Conservation (phyloP, 2,113 vertebrate genomes). For the Saguinus midas region DNA sequence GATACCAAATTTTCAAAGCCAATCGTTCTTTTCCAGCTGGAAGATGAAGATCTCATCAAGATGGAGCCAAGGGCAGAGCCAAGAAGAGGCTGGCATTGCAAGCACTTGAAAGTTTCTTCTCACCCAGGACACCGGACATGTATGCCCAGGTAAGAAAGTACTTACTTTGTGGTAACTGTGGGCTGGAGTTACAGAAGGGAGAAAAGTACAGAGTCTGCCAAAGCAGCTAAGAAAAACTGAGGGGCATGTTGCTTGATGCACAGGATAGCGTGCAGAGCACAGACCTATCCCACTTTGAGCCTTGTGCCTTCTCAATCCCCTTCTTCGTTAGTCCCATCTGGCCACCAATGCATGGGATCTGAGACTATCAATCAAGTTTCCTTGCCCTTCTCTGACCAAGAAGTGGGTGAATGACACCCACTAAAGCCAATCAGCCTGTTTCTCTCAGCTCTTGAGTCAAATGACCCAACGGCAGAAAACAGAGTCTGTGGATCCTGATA, state of each 20-base stretch:
- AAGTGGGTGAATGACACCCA: neutral
- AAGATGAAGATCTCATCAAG: neutral
- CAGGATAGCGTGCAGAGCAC: fast-evolving
- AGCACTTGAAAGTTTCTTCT: neutral
- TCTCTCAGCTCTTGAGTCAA: neutral
- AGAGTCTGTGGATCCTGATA: neutral
- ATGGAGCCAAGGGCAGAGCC: fast-evolving
- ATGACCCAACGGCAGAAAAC: neutral
- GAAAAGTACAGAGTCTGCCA: too few species aligned
- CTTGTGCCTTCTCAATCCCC: fast-evolving
- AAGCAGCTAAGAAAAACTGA: neutral
- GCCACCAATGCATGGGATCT: neutral
- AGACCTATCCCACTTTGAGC: neutral
- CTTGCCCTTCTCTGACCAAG: neutral
- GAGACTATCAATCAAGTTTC: neutral
- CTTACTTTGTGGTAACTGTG: neutral
- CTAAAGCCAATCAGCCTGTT: neutral
- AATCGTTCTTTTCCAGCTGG: neutral
- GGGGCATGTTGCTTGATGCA: fast-evolving
- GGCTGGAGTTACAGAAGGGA: neutral
- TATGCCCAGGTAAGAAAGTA: too few species aligned
- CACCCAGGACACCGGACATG: fast-evolving
- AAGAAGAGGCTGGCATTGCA: fast-evolving
- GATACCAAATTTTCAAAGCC: neutral
- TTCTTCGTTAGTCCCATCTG: neutral